These are phyloP conservation scores for Festucalex cinctus DNA, from an alignment of 2,113 vertebrate species.

Conservation along the genomic window DNA sequence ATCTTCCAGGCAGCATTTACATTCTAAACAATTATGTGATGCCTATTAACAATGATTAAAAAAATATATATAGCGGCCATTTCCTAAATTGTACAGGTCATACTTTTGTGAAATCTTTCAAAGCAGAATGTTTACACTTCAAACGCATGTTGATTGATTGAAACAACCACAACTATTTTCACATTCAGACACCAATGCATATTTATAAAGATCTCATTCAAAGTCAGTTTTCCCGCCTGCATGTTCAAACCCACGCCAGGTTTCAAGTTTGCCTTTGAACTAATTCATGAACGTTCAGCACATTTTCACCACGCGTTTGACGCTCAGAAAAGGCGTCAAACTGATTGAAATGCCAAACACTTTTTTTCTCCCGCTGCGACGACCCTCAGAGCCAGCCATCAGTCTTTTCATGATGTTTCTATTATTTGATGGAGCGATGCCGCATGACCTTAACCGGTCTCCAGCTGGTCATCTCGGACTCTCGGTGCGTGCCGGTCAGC, in stretches of 20 bases:
- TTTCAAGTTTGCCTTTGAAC: not conserved
- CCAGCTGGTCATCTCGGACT: conserved; percentile 44
- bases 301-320: conserved; percentile 21
- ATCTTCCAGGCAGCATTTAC: too few species aligned
- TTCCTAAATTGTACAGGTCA: too few species aligned
- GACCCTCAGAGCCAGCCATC: not conserved
- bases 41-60: too few species aligned
- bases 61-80: too few species aligned
- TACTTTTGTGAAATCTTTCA: too few species aligned
- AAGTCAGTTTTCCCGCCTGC: not conserved
- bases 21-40: too few species aligned
- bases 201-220: not conserved
- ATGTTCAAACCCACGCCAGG: not conserved
- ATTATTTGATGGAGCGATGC: conserved; percentile 26
- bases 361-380: conserved; percentile 23
- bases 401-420: conserved; percentile 5
- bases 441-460: conserved; percentile 31
- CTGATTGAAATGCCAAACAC: conserved; percentile 19
- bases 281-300: conserved; percentile 21
- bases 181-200: too few species aligned
- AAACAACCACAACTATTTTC: too few species aligned
- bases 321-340: conserved; percentile 38
- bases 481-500: conserved; percentile 30
- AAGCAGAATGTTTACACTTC: too few species aligned
- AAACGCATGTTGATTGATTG: too few species aligned